Evolutionary conservation across 1,140 invertebrate genomes (phyloP).

Genomic region (Hypothenemus hampei): DNA sequence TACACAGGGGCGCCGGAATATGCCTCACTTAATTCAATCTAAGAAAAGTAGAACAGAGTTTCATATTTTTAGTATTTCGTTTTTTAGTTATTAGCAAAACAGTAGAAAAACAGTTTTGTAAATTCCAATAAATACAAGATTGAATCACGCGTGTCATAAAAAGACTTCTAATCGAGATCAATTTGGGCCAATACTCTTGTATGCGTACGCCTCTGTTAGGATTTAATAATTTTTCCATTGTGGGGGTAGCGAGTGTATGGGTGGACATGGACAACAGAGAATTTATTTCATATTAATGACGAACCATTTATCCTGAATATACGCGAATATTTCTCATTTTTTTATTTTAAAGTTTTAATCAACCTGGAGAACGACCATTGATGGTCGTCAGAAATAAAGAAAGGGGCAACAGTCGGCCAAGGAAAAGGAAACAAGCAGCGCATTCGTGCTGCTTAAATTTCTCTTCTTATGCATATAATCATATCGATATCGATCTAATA

Average conservation of each 20-base stretch:
- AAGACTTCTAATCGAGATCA: not conserved
- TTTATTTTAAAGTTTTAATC: no score
- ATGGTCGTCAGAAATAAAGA: no score
- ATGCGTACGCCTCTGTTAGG: not conserved
- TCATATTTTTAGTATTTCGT: not conserved
- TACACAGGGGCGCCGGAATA: conserved; percentile 2
- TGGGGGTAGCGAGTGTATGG: conserved; percentile 19
- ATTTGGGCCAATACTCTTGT: not conserved
- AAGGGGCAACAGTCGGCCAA: no score
- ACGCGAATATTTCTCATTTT: no score
- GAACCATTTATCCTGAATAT: conserved; percentile 10
- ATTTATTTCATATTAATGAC: conserved; percentile 23
- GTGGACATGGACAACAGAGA: conserved; percentile 11
- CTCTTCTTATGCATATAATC: no score
- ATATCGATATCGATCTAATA: conserved; percentile 41
- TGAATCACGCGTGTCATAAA: not conserved
- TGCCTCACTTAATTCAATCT: not conserved
- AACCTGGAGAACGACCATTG: no score
- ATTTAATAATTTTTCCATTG: conserved; percentile 3
- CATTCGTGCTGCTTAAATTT: no score
- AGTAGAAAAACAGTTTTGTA: not conserved
- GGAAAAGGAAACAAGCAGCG: no score
- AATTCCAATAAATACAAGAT: not conserved
- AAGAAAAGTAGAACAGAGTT: not conserved
- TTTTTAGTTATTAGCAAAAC: not conserved